Percentiles rank a stretch among this genome's conserved stretches.
phyloP scores from a whole-genome alignment of 2,888 invertebrate genomes.

The Cephus spinipes region DNA sequence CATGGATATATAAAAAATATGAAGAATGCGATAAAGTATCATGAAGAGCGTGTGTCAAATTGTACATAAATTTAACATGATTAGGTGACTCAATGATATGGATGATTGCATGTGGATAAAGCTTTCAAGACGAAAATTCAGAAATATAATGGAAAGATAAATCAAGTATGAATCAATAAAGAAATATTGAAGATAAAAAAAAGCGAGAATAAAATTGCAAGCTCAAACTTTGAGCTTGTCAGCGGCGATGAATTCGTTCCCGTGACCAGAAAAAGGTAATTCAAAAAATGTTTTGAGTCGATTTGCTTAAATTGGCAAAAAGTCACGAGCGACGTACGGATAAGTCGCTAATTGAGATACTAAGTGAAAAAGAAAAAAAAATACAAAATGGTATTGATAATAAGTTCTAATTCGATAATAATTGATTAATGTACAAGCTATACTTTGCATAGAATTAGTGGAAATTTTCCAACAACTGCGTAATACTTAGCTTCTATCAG shows the following conservation, averaged over 20 bases:
- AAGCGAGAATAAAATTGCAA: not conserved
- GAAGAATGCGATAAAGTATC: not conserved
- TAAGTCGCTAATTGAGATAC: not conserved
- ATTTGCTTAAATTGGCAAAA: not conserved
- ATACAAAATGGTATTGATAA: constrained; percentile 20
- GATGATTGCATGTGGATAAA: not conserved
- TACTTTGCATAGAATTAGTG: constrained; percentile 94
- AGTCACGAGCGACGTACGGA: not conserved
- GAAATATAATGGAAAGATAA: not conserved
- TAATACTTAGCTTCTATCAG: constrained; percentile 48
- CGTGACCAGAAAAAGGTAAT: not conserved
- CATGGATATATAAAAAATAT: not conserved
- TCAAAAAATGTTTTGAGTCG: not conserved
- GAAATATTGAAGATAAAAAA: not conserved
- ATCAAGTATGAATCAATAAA: not conserved
- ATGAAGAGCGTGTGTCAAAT: constrained; percentile 13
- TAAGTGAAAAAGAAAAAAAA: constrained; percentile 5
- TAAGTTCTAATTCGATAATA: constrained; percentile 18
- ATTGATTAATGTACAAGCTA: constrained; percentile 77
- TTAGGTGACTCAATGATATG: not conserved
- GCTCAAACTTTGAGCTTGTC: not conserved
- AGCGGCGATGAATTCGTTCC: not conserved
- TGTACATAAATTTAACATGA: constrained; percentile 18
- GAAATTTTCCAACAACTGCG: constrained; percentile 81
- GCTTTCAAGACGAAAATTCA: not conserved